phyloP scores from a whole-genome alignment of 2,113 vertebrate species.

The Prionailurus viverrinus region DNA sequence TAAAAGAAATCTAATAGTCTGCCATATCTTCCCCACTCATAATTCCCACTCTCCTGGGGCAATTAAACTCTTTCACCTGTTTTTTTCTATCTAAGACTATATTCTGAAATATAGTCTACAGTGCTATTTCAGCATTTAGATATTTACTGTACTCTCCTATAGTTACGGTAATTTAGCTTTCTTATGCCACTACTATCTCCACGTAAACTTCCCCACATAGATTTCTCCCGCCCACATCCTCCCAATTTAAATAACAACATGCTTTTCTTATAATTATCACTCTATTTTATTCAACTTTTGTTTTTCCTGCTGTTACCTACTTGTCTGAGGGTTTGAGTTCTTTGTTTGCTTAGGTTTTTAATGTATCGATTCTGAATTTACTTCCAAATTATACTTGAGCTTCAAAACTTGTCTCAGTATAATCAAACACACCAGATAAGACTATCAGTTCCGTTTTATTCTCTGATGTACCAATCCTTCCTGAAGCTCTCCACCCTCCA shows the following conservation, averaged over 20 bases:
- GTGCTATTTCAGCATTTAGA: not conserved
- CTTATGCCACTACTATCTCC: not conserved
- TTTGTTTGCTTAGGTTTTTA: not conserved
- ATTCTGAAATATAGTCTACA: not conserved
- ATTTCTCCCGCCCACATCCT: not conserved
- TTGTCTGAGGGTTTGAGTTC: not conserved
- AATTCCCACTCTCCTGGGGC: not conserved
- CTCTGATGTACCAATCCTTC: not conserved
- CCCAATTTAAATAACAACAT: not conserved
- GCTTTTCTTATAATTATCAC: constrained; percentile 10
- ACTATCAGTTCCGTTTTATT: not conserved
- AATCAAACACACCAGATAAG: not conserved
- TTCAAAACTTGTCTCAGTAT: not conserved
- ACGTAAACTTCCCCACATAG: not conserved
- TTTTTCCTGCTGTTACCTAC: not conserved
- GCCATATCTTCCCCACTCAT: not conserved
- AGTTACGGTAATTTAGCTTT: not conserved
- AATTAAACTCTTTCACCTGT: not conserved
- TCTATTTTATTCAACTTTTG: not conserved
- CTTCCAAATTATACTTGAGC: not conserved
- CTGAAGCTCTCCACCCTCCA: not conserved
- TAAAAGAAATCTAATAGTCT: not conserved
- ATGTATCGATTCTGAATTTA: not conserved
- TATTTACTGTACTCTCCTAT: not conserved
- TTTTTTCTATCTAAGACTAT: not conserved